These are phyloP conservation scores for Choloepus didactylus DNA, from an alignment of 2,797 vertebrate genomes.

Conservation along the genomic window DNA sequence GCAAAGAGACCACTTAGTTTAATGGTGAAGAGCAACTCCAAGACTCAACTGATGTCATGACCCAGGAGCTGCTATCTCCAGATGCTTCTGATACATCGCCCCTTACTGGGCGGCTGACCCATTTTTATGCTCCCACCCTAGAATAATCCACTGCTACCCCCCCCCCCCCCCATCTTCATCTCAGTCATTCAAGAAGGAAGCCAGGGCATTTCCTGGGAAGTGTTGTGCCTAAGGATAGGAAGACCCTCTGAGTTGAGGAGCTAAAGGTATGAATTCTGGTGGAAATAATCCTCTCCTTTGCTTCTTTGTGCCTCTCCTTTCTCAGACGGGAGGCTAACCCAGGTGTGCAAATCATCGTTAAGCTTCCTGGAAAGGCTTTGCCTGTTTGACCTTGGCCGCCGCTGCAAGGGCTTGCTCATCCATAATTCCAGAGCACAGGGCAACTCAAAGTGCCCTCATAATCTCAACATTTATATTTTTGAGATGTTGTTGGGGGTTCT, in stretches of 20 bases:
- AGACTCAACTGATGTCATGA: neutral
- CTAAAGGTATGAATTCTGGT: neutral
- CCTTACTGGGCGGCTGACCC: too few relatives aligned
- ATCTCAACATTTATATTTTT: neutral
- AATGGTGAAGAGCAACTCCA: constrained; percentile 36
- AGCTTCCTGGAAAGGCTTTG: constrained; percentile 36
- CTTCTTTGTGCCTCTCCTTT: neutral
- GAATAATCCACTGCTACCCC: neutral
- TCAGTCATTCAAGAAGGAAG: neutral
- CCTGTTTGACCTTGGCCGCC: constrained; percentile 8
- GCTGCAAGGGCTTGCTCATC: constrained; percentile 24
- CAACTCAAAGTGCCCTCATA: constrained; percentile 4
- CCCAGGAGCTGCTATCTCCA: neutral
- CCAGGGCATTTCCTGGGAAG: neutral
- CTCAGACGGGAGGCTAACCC: neutral
- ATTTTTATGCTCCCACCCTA: neutral
- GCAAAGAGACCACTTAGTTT: neutral
- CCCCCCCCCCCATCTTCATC: neutral
- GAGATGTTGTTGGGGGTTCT: constrained; percentile 49
- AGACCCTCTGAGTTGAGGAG: neutral
- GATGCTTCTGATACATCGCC: rapidly evolving
- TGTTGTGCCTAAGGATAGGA: neutral
- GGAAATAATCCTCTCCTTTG: neutral
- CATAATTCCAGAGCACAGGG: constrained; percentile 55
- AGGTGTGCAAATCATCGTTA: neutral